A percentile compares a stretch with the other conserved stretches of the same genome.
Evolutionary conservation across 2,113 vertebrate genomes (phyloP).

Genomic region (Sinocyclocheilus anophthalmus): DNA sequence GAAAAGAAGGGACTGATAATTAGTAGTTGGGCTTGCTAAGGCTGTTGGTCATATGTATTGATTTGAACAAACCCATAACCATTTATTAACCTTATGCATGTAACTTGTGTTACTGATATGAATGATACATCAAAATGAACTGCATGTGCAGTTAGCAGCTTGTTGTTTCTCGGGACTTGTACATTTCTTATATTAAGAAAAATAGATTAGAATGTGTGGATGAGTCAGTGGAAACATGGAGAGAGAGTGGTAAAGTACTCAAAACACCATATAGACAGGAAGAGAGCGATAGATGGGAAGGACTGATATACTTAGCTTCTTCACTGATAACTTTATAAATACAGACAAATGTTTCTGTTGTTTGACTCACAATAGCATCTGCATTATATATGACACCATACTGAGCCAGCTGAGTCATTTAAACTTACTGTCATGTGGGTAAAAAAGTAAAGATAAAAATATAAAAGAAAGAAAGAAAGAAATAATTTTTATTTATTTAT

Average conservation of each 20-base stretch:
- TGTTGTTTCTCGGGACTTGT: neutral
- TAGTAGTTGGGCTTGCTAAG: neutral
- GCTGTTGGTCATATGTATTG: neutral
- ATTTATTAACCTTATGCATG: too few species aligned
- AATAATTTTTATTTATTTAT: too few species aligned
- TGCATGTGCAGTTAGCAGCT: too few species aligned
- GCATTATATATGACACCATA: constrained; percentile 69
- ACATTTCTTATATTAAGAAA: neutral
- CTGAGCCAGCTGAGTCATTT: constrained; percentile 28
- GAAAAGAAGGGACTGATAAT: neutral
- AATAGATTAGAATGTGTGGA: neutral
- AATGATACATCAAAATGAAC: too few species aligned
- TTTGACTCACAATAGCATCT: constrained; percentile 68
- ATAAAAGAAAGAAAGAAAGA: too few species aligned
- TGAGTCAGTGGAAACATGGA: neutral
- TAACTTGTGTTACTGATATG: too few species aligned
- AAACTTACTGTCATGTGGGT: neutral
- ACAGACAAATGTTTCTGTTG: constrained; percentile 69
- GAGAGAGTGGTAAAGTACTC: neutral
- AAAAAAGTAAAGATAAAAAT: too few species aligned
- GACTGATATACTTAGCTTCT: constrained; percentile 32
- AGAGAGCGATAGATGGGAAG: neutral
- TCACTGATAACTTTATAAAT: constrained; percentile 66
- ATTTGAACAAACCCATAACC: too few species aligned
- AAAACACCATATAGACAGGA: neutral